Evolutionary conservation across 2,113 vertebrate genomes (phyloP), one percentile per base, ranked within the genome.

Genomic region (Zootoca vivipara): DNA sequence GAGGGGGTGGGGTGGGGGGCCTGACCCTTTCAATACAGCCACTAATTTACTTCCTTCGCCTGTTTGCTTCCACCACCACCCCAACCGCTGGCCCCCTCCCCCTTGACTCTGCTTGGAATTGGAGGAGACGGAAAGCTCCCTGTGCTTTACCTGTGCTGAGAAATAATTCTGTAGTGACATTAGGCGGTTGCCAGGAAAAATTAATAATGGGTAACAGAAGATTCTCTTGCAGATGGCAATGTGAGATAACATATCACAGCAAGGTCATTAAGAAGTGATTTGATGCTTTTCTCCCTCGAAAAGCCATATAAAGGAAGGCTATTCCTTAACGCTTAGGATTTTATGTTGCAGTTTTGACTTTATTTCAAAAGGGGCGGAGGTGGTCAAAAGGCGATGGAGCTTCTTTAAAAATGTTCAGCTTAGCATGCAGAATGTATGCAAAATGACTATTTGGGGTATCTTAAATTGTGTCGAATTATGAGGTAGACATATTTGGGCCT

Each of bases 71-170:
- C 1, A 6, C 38, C 1, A n/a, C n/a, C n/a, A n/a, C 64, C 79
- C 35, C 84, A 46, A 10, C 46, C 10, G 46, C 86, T 26, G 88
- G 88, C 87, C 40, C 69, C 35, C 33, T 86, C 75, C 78, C 78
- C 28, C 58, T 30, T 40, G 26, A 28, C 78, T 83, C 9, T 15
- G 16, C 69, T 33, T 80, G 15, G 46, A 9, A 72, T 18, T 79
- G 75, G 56, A 85, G 13, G 26, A 64, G 28, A 79, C 15, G 20
- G 62, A 85, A 78, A 82, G 56, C 69, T 87, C 30, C 20, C 58
- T 82, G 28, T 9, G 18, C 3, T 78, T 67, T 10, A 69, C 62
- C 75, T 67, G n/a, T 67, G n/a, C 46, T 62, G 62, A 35, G 82
- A 73, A 46, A 20, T 67, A 35, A 64, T 40, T 85, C 22, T 75